Percentiles rank a stretch among this genome's conserved stretches.
Evolutionary conservation across 23 tunicate genomes (phyloP).

Genomic region (Ciona savignyi): DNA sequence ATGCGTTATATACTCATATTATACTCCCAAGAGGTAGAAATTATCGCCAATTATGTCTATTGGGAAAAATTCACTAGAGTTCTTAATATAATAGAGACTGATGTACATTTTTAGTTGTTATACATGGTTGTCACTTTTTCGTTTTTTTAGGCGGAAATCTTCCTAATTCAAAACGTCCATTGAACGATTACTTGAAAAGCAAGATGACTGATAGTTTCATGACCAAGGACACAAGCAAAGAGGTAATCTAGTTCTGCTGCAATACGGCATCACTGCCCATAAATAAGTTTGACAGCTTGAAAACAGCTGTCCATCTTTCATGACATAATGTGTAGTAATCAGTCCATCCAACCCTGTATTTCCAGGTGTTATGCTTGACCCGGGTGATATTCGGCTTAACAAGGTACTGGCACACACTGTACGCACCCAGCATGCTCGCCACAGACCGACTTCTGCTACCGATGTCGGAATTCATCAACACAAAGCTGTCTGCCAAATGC

Average conservation of each 20-base stretch:
- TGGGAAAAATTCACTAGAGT: too few species aligned
- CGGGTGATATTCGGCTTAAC: slow-evolving; percentile 66
- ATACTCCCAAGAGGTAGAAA: too few species aligned
- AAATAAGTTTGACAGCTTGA: too few species aligned
- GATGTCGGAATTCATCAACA: slow-evolving; percentile 47
- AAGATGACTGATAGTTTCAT: slow-evolving; percentile 25
- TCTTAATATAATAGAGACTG: too few species aligned
- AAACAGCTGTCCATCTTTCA: too few species aligned
- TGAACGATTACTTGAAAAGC: slow-evolving; percentile 17
- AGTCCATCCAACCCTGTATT: too few species aligned
- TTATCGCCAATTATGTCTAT: too few species aligned
- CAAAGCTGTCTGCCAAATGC: slow-evolving; percentile 69
- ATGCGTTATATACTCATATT: too few species aligned
- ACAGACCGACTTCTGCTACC: slow-evolving; percentile 47
- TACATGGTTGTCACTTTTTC: too few species aligned
- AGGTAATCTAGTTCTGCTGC: slow-evolving; percentile 27
- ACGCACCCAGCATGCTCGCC: slow-evolving; percentile 30
- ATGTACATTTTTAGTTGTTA: too few species aligned
- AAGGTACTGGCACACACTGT: slow-evolving; percentile 75
- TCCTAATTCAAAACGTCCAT: slow-evolving; percentile 17
- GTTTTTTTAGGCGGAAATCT: slow-evolving; percentile 29
- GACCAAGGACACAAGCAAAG: slow-evolving; percentile 41
- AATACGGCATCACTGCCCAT: too few species aligned
- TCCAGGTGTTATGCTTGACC: slow-evolving; percentile 60
- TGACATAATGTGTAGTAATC: too few species aligned